Evolutionary conservation across 1,140 invertebrate species (phyloP).

Genomic region (Mizuhopecten yessoensis): DNA sequence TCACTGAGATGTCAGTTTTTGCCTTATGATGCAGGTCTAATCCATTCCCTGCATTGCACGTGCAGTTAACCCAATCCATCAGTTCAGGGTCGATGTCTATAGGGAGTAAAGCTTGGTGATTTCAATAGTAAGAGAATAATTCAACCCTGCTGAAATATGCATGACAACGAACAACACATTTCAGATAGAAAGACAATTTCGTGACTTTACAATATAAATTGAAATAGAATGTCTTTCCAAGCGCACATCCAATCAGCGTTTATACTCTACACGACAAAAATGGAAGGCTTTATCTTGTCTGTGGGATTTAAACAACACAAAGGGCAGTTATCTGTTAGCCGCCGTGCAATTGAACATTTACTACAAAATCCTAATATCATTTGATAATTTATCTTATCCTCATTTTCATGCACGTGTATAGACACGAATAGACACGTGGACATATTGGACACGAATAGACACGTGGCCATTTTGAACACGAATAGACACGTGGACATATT

Average conservation of each 20-base stretch:
- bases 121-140: conserved; percentile 18
- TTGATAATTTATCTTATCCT: background rate
- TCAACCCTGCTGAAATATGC: conserved; percentile 1
- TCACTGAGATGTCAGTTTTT: too few relatives aligned
- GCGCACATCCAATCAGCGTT: background rate
- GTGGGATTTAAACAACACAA: background rate
- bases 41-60: background rate
- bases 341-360: background rate
- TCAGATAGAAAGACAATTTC: background rate
- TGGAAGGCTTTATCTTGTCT: background rate
- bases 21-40: too few relatives aligned
- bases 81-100: background rate
- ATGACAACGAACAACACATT: conserved; percentile 3
- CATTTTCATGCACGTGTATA: background rate
- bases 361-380: background rate
- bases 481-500: too few relatives aligned
- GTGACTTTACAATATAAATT: conserved; percentile 11
- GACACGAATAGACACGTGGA: too few relatives aligned
- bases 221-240: background rate
- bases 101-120: background rate
- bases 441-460: too few relatives aligned
- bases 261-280: background rate
- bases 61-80: background rate
- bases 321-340: background rate
- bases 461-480: too few relatives aligned